A percentile compares a stretch with the other conserved stretches of the same genome.
Evolutionary conservation across 2,888 invertebrate genomes (phyloP).

Genomic region (Lithophane semibrunnea): DNA sequence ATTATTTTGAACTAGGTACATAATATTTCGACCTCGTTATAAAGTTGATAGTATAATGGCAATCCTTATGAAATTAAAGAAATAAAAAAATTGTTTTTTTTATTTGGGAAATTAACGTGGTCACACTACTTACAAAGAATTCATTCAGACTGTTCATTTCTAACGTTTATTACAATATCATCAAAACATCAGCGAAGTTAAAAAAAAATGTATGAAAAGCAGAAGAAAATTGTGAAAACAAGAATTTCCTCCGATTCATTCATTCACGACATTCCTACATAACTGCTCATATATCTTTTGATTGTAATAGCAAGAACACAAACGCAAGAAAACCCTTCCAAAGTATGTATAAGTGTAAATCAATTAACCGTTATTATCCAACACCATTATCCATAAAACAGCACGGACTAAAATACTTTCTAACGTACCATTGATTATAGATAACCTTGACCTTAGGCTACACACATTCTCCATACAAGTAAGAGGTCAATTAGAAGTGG

Average conservation of each 20-base stretch:
- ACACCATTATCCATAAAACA: slow-evolving; percentile 19
- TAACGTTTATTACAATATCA: background rate
- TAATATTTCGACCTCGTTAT: background rate
- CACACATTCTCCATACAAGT: slow-evolving; percentile 47
- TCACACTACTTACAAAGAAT: background rate
- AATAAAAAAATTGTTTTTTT: no score
- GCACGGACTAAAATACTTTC: slow-evolving; percentile 41
- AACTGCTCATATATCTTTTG: background rate
- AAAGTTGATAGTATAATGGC: background rate
- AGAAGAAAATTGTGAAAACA: background rate
- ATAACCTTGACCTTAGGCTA: slow-evolving; percentile 52
- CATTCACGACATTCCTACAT: background rate
- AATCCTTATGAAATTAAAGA: background rate
- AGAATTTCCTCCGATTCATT: background rate
- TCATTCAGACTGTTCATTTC: no score
- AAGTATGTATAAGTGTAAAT: slow-evolving; percentile 14
- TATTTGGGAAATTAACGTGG: background rate
- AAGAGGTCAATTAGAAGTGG: slow-evolving; percentile 54
- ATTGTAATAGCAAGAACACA: background rate
- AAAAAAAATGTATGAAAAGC: background rate
- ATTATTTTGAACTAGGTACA: background rate
- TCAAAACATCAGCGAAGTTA: background rate
- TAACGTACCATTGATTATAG: slow-evolving; percentile 36
- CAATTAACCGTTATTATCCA: slow-evolving; percentile 43
- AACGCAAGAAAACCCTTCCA: background rate